Evolutionary conservation across 2,888 invertebrate genomes (phyloP).

Genomic region (Apodemia zela): DNA sequence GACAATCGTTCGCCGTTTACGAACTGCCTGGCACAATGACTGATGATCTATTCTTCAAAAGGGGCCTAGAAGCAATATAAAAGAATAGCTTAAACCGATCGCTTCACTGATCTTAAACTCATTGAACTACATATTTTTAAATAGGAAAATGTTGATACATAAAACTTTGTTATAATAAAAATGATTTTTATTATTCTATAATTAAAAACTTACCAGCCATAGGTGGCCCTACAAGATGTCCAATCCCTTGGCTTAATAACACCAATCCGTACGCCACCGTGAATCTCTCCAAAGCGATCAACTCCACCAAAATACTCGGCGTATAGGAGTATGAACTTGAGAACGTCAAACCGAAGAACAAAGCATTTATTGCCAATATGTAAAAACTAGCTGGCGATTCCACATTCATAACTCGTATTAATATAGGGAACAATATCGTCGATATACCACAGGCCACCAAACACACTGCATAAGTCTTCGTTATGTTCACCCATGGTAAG

Average conservation of each 20-base stretch:
- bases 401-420: constrained; percentile 60
- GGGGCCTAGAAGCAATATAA: too few species aligned
- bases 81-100: too few species aligned
- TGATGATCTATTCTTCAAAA: too few species aligned
- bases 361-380: constrained; percentile 75
- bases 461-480: constrained; percentile 90
- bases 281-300: constrained; percentile 94
- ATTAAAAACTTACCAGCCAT: constrained; percentile 85
- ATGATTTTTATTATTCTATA: too few species aligned
- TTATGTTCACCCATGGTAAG: constrained; percentile 90
- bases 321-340: constrained; percentile 96
- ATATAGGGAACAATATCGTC: constrained; percentile 81
- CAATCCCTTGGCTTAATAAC: constrained; percentile 94
- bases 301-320: constrained; percentile 92
- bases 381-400: constrained; percentile 66
- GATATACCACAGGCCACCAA: constrained; percentile 84
- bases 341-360: constrained; percentile 92
- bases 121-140: too few species aligned
- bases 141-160: too few species aligned
- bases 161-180: too few species aligned
- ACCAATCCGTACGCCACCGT: constrained; percentile 96
- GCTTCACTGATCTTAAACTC: too few species aligned
- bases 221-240: constrained; percentile 96
- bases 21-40: too few species aligned
- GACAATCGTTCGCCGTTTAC: too few species aligned